These are phyloP conservation scores for Sinentomon sp. DNA, from an alignment of 2,888 invertebrate species.

Conservation along the genomic window DNA sequence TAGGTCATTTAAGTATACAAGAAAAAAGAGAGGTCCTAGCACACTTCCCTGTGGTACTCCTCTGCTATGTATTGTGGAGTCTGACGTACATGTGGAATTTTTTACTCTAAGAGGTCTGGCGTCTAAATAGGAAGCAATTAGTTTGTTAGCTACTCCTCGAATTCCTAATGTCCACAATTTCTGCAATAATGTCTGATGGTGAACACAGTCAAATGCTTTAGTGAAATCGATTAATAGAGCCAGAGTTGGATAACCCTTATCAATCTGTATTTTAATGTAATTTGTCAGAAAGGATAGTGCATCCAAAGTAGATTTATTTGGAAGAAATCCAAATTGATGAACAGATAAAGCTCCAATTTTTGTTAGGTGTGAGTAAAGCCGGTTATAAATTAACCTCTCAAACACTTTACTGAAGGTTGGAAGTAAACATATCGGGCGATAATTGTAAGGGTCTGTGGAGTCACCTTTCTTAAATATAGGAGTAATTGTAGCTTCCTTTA, in stretches of 20 bases:
- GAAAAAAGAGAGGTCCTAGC: too few relatives aligned
- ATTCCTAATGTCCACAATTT: too few relatives aligned
- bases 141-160: too few relatives aligned
- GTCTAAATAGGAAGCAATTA: too few relatives aligned
- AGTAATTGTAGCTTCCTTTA: too few relatives aligned
- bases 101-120: too few relatives aligned
- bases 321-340: constrained; percentile 9
- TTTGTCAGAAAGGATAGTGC: constrained; percentile 8
- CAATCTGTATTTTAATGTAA: constrained; percentile 4
- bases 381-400: constrained; percentile 6
- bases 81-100: too few relatives aligned
- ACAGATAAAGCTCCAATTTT: not conserved
- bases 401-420: constrained; percentile 5
- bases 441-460: not conserved
- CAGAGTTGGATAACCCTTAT: constrained; percentile 3
- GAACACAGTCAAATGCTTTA: constrained; percentile 9
- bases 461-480: constrained; percentile 1
- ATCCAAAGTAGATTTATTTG: constrained; percentile 7
- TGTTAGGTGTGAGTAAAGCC: not conserved
- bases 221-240: constrained; percentile 9
- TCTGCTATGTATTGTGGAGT: too few relatives aligned
- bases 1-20: too few relatives aligned
- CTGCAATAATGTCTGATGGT: not conserved
- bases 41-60: too few relatives aligned
- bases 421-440: not conserved